Percentiles rank a stretch among this genome's conserved stretches.
These are phyloP conservation scores for Sussaba pulchella DNA, from an alignment of 2,888 invertebrate species.

Conservation along the genomic window DNA sequence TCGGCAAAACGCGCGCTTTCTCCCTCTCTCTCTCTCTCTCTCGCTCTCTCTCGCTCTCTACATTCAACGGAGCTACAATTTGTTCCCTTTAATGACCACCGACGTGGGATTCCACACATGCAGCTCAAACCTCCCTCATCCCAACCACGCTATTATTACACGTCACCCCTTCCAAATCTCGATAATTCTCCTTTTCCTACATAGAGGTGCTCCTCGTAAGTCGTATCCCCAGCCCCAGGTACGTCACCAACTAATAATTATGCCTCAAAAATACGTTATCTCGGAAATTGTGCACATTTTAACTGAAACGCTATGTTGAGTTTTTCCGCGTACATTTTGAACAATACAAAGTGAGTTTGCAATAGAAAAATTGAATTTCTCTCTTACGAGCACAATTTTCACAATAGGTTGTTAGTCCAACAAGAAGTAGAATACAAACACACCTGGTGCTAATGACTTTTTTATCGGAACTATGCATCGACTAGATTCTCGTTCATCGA, in stretches of 20 bases:
- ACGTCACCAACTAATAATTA: not conserved
- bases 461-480: not conserved
- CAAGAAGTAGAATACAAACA: not conserved
- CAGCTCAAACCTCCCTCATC: conserved; percentile 44
- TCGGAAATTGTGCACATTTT: too few species aligned
- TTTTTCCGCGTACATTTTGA: too few species aligned
- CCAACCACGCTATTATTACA: conserved; percentile 53
- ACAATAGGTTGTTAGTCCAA: not conserved
- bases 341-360: too few species aligned
- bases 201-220: conserved; percentile 17
- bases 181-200: conserved; percentile 59
- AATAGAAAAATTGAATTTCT: not conserved
- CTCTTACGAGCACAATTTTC: too few species aligned
- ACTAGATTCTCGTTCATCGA: not conserved
- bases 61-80: conserved; percentile 66
- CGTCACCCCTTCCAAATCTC: conserved; percentile 42
- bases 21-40: too few species aligned
- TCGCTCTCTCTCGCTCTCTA: conserved; percentile 11
- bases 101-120: conserved; percentile 68
- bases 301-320: too few species aligned
- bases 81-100: conserved; percentile 70
- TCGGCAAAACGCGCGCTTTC: conserved; percentile 47
- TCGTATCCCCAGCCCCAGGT: not conserved
- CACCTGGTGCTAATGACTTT: not conserved
- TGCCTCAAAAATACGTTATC: not conserved